A percentile compares a stretch with the other conserved stretches of the same genome.
Conservation (phyloP, 2,113 vertebrate species). For the Siphamia tubifer region DNA sequence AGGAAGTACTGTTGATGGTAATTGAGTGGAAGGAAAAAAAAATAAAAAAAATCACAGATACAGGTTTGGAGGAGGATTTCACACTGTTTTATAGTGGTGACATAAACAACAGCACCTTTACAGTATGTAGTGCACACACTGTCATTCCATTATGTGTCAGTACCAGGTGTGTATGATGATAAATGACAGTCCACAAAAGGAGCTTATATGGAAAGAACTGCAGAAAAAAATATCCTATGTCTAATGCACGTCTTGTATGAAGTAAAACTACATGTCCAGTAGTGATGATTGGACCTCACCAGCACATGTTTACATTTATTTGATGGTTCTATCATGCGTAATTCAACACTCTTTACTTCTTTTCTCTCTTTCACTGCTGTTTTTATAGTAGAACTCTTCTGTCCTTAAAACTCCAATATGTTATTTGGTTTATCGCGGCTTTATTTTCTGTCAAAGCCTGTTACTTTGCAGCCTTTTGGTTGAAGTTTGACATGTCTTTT, state of each 20-base stretch:
- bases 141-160: neutral
- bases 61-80: slow-evolving; percentile 6
- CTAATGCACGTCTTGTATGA: neutral
- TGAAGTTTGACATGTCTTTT: neutral
- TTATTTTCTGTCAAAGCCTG: neutral
- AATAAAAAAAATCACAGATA: slow-evolving; percentile 38
- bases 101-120: slow-evolving; percentile 67
- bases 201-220: neutral
- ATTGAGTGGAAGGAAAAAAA: slow-evolving; percentile 13
- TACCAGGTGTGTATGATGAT: neutral
- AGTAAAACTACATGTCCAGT: neutral
- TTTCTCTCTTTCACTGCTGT: neutral
- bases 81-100: slow-evolving; percentile 1
- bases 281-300: neutral
- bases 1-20: slow-evolving; percentile 13
- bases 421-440: slow-evolving; percentile 20
- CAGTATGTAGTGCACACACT: slow-evolving; percentile 22
- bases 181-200: neutral
- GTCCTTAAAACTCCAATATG: neutral
- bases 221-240: neutral
- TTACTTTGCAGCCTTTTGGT: slow-evolving; percentile 13
- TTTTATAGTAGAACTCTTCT: neutral
- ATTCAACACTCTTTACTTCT: neutral
- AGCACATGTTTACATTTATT: neutral
- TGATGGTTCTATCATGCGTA: slow-evolving; percentile 16